Conservation (phyloP, 2,888 invertebrate genomes). For the Yponomeuta malinellus region DNA sequence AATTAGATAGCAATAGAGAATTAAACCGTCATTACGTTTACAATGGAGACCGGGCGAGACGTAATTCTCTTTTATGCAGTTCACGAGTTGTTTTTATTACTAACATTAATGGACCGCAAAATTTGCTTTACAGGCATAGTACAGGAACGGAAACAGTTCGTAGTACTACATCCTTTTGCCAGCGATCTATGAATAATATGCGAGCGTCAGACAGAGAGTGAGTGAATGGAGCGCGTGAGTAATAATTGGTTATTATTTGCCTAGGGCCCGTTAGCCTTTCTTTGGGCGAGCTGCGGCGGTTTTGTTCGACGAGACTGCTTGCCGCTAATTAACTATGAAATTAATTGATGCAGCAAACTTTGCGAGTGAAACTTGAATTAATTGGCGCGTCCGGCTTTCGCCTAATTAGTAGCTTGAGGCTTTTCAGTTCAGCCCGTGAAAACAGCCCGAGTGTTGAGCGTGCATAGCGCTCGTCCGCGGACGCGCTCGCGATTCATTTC, state of each 20-base stretch:
- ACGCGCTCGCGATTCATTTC: background rate
- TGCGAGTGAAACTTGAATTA: slow-evolving; percentile 76
- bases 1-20: slow-evolving; percentile 19
- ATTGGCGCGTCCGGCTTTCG: slow-evolving; percentile 75
- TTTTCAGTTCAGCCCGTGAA: slow-evolving; percentile 71
- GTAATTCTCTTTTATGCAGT: slow-evolving; percentile 6
- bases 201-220: background rate
- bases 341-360: slow-evolving; percentile 76
- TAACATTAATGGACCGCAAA: background rate
- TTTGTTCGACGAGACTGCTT: slow-evolving; percentile 59
- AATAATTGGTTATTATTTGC: slow-evolving; percentile 22
- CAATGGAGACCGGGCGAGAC: slow-evolving; percentile 8
- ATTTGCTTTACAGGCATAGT: background rate
- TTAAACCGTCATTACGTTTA: slow-evolving; percentile 19
- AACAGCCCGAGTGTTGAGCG: slow-evolving; percentile 68
- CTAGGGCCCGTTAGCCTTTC: slow-evolving; percentile 68
- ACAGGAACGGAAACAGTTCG: too few relatives aligned
- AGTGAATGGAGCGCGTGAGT: background rate
- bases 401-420: slow-evolving; percentile 75
- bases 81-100: background rate
- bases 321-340: slow-evolving; percentile 74
- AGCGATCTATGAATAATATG: too few relatives aligned
- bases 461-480: background rate
- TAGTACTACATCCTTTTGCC: too few relatives aligned
- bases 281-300: slow-evolving; percentile 55